Base-by-base conservation (phyloP, 2,888 invertebrate species). In the Anaspis maculata region DNA sequence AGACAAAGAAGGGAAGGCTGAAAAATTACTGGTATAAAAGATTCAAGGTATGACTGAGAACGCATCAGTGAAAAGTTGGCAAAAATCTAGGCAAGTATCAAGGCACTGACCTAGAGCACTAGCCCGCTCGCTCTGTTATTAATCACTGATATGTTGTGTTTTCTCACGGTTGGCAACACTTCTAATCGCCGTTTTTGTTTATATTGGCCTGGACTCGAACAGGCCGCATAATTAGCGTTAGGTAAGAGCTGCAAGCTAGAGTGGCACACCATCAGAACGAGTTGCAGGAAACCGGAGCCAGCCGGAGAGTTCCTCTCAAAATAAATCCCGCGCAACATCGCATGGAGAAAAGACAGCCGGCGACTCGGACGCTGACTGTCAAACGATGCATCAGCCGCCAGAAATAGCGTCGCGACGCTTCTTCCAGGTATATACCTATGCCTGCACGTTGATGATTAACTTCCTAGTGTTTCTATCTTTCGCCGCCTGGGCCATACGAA, bases 381-480 rank as follows among this genome's bases (percentile, higher is more conserved):
- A n/a, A n/a, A n/a, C n/a, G n/a, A n/a, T n/a, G n/a, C n/a, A n/a
- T n/a, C n/a, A n/a, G 34, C 23, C 31, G 30, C 27, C 23, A 27
- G 30, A 31, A 36, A 36, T 32, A 32, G 31, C 36, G 30, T 13
- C 30, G 30, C 26, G 30, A 28, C 28, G 34, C 19, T 19, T 19
- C 19, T 19, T 19, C 5, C 9, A 9, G 19, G 5, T 5, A 9
- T 19, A 24, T 5, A 10, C 5, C 26, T 27, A 30, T 32, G 25
- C 27, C n/a, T n/a, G n/a, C 23, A 41, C 39, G 42, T 42, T 44
- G 46, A 48, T 46, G 44, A 45, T 42, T 32, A 31, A 49, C 45
- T 46, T 47, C 47, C 46, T 45, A 32, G 39, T 42, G 45, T 40
- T 4, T 24, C 4, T 5, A 24, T 24, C 19, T 19, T 9, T 19